These are phyloP conservation scores for Homarus gammarus DNA, from an alignment of 2,888 invertebrate genomes.

Conservation along the genomic window DNA sequence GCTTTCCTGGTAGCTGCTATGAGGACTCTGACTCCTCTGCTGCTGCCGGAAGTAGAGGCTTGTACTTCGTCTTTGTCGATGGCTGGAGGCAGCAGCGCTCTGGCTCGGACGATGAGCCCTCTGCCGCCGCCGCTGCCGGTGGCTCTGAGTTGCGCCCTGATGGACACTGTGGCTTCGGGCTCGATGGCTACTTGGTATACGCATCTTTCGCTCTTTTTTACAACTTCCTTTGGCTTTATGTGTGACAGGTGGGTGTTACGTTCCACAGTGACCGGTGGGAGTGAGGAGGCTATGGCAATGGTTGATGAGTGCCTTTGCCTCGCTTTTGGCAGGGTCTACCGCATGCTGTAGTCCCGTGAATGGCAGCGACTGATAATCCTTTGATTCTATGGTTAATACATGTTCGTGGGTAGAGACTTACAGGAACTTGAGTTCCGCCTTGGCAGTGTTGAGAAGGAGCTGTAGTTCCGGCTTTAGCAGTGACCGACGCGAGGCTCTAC, in stretches of 20 bases:
- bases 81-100: neutral
- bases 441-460: neutral
- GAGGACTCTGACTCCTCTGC: conserved; percentile 6
- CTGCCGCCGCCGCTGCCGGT: neutral
- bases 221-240: no score
- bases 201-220: neutral
- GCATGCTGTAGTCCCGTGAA: no score
- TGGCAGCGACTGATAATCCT: no score
- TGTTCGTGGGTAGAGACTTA: no score
- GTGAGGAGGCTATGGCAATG: neutral
- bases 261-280: neutral
- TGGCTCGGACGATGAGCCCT: neutral
- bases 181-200: neutral
- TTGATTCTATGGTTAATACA: no score
- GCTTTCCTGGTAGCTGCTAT: conserved; percentile 31
- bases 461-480: conserved; percentile 5
- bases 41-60: conserved; percentile 13
- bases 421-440: neutral
- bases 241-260: no score
- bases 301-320: neutral
- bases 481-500: no score
- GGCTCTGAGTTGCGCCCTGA: neutral
- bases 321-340: no score
- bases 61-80: neutral
- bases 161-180: neutral